phyloP scores from a whole-genome alignment of 2,797 vertebrate genomes.

The Schizopygopsis pylzovi region DNA sequence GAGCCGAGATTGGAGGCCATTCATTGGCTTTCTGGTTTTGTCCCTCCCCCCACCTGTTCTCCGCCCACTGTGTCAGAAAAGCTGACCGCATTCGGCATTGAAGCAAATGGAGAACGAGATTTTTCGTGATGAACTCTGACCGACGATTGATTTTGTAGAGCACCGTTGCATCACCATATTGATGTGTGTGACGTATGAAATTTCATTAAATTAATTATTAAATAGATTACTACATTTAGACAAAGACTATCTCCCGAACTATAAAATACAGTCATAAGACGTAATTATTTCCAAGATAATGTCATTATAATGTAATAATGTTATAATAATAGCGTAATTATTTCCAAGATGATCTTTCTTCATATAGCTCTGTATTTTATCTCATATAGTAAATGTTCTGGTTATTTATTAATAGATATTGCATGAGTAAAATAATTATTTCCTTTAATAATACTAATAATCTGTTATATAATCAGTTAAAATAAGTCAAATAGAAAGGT shows the following conservation, averaged over 20 bases:
- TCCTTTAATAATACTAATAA: background rate
- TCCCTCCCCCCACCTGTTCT: conserved; percentile 41
- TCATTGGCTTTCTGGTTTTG: conserved; percentile 62
- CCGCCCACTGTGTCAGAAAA: conserved; percentile 40
- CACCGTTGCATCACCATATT: background rate
- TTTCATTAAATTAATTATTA: background rate
- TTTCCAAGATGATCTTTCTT: background rate
- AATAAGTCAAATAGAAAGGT: background rate
- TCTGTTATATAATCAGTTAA: background rate
- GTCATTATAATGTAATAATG: too few relatives aligned
- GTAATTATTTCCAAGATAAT: too few relatives aligned
- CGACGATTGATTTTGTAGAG: background rate
- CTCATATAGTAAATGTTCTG: background rate
- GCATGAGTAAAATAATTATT: background rate
- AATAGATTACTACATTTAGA: background rate
- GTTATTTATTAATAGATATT: background rate
- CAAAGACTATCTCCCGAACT: background rate
- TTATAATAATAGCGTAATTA: too few relatives aligned
- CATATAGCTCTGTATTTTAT: background rate
- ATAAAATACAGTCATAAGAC: background rate
- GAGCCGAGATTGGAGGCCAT: conserved; percentile 65
- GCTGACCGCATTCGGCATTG: too few relatives aligned
- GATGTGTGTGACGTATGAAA: background rate
- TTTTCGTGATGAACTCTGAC: background rate
- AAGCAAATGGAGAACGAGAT: background rate